phyloP scores from a whole-genome alignment of 2,113 vertebrate species.

The Coturnix japonica region DNA sequence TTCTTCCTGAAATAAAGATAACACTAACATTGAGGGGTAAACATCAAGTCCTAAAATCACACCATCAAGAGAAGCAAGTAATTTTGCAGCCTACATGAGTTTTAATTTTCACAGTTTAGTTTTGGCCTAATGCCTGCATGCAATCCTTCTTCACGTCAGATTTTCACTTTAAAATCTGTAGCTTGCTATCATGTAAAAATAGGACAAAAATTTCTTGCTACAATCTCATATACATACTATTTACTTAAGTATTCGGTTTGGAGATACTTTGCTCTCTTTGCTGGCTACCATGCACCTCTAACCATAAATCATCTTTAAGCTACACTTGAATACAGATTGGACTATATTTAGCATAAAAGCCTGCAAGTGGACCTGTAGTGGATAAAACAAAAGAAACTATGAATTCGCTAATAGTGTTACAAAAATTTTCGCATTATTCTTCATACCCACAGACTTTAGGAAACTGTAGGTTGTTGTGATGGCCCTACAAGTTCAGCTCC shows the following conservation, averaged over 20 bases:
- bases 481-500: no score
- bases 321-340: no score
- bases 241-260: background rate
- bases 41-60: background rate
- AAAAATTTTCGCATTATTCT: no score
- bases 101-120: conserved; percentile 38
- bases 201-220: conserved; percentile 1
- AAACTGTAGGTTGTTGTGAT: no score
- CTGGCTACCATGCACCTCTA: no score
- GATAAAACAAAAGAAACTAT: no score
- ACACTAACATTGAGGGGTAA: background rate
- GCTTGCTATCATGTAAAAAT: conserved; percentile 37
- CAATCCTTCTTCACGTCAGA: conserved; percentile 34
- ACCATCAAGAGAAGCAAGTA: conserved; percentile 3
- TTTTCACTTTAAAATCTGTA: conserved; percentile 11
- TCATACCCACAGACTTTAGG: no score
- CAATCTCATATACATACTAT: background rate
- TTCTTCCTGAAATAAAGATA: conserved; percentile 1
- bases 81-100: conserved; percentile 28
- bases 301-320: no score
- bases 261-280: background rate
- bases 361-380: no score
- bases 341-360: no score
- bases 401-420: no score
- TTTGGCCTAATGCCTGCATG: conserved; percentile 39